Base-by-base conservation (phyloP, 2,888 invertebrate genomes). In the Anagyrus pseudococci region DNA sequence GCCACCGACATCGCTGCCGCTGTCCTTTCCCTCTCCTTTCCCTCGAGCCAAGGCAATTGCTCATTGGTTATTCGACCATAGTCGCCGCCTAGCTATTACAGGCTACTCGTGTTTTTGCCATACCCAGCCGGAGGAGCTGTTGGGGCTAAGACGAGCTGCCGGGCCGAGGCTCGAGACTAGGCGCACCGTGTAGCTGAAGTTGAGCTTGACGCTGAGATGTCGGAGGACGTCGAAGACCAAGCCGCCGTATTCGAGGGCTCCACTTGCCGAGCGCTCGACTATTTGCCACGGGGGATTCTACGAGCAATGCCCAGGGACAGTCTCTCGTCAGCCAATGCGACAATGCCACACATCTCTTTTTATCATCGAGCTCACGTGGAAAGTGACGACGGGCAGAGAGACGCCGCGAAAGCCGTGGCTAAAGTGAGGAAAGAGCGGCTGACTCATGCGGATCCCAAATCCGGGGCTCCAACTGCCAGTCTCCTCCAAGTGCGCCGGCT, bases 221-320 rank as follows among this genome's bases (percentile, higher is more conserved):
- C 89, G 85, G 0, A 95, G 78, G 47, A 95, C 87, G 73, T 94
- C 92, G 73, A 94, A 92, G 22, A 91, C 85, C 44, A 94, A 83
- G 1, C 94, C 94, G 1, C 84, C 83, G 72, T 88, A 89, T 56
- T 84, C 83, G 0, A 84, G 78, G 0, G 84, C 77, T 0, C 88
- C 89, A 2, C 85, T 83, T 54, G 84, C 84, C 70, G 89, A 88
- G 0, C 82, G 79, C 52, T 84, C 84, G 1, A 93, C 76, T 37
- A 91, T 89, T 75, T 93, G 92, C 94, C 94, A 95, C 0, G 94
- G 94, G 0, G 94, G 94, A 81, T 91, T 92, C 94, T 95, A 76
- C 69, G 4, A 47, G 50, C 4, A 20, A 4, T n/a, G 17, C 15
- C n/a, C 41, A 15, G 41, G 6, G 29, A 29, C 29, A 29, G 10